These are phyloP conservation scores for Lottia scabra DNA, from an alignment of 2,888 invertebrate genomes.

Conservation along the genomic window DNA sequence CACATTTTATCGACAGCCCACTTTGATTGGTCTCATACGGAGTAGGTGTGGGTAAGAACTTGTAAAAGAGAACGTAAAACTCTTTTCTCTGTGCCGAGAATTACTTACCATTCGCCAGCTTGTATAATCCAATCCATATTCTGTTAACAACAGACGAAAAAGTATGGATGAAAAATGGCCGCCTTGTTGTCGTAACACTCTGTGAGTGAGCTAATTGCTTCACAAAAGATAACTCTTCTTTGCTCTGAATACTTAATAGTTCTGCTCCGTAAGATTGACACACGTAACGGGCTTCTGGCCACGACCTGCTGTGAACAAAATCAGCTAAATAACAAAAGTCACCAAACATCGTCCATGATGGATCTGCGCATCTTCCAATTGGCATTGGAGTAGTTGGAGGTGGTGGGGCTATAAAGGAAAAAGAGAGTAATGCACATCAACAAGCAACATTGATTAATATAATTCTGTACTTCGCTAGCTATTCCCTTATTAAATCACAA, in stretches of 20 bases:
- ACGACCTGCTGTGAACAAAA: background rate
- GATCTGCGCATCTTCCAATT: constrained; percentile 12
- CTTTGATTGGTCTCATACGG: no score
- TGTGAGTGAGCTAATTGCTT: background rate
- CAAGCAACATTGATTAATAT: no score
- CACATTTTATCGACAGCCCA: no score
- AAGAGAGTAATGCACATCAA: no score
- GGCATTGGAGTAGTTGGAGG: background rate
- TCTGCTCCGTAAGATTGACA: constrained; percentile 13
- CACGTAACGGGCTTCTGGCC: constrained; percentile 20
- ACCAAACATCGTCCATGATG: background rate
- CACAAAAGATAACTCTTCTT: background rate
- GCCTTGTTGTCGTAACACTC: background rate
- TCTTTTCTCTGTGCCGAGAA: no score
- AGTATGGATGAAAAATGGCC: background rate
- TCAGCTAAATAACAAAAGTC: constrained; percentile 17
- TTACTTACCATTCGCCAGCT: background rate
- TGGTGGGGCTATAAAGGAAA: background rate
- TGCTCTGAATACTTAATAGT: constrained; percentile 15
- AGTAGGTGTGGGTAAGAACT: no score
- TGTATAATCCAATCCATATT: background rate
- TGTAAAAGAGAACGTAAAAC: no score
- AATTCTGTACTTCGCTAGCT: no score
- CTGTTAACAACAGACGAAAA: background rate
- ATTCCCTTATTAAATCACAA: no score